phyloP scores from a whole-genome alignment of 2,888 invertebrate genomes.

The Pharmacophagus antenor region DNA sequence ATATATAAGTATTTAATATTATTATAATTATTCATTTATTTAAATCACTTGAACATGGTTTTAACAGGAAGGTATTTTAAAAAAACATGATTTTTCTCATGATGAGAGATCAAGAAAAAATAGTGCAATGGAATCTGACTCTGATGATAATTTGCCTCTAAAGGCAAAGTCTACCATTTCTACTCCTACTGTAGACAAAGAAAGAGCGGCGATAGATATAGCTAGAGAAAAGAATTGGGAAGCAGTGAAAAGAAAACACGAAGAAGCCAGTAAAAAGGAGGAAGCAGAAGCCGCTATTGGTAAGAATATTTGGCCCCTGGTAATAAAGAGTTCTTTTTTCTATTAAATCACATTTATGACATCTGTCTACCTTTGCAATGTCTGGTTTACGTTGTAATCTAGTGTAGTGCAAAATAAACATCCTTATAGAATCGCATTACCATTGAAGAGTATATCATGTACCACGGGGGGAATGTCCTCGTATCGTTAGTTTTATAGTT shows the following conservation, averaged over 20 bases:
- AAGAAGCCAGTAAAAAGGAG: conserved; percentile 76
- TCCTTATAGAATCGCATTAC: too few species aligned
- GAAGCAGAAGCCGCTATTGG: conserved; percentile 74
- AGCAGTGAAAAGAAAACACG: conserved; percentile 78
- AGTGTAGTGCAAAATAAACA: too few species aligned
- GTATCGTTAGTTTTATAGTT: too few species aligned
- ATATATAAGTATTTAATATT: too few species aligned
- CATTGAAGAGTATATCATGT: too few species aligned
- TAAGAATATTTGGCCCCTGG: conserved; percentile 40
- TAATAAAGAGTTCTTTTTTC: background rate
- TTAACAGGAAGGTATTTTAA: conserved; percentile 67
- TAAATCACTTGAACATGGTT: too few species aligned
- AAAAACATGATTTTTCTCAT: conserved; percentile 65
- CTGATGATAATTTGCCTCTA: conserved; percentile 72
- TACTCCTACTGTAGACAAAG: conserved; percentile 66
- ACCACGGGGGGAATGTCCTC: too few species aligned
- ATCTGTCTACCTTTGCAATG: too few species aligned
- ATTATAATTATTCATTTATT: too few species aligned
- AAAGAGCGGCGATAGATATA: conserved; percentile 76
- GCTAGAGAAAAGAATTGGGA: conserved; percentile 80
- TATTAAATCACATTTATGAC: background rate
- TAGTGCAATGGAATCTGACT: conserved; percentile 72
- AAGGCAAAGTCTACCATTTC: conserved; percentile 61
- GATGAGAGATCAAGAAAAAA: conserved; percentile 67
- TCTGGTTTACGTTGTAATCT: too few species aligned